Conservation (phyloP, 2,113 vertebrate genomes). For the Hippocampus zosterae region DNA sequence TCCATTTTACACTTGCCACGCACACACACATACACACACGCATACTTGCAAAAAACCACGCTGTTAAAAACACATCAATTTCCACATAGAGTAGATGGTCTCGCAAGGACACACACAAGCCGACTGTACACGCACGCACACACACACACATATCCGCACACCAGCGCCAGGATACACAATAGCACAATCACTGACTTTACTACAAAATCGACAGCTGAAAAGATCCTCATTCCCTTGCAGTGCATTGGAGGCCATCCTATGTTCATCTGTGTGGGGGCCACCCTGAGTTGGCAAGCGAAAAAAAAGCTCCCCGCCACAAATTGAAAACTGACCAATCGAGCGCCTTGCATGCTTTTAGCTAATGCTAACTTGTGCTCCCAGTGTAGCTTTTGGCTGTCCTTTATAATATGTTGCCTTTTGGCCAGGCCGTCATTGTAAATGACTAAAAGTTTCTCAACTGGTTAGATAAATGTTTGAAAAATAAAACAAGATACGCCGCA, state of each 20-base stretch:
- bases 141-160: neutral
- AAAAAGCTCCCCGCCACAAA: no score
- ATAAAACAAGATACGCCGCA: no score
- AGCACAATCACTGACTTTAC: neutral
- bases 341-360: no score
- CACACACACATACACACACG: neutral
- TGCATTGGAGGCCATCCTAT: neutral
- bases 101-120: conserved; percentile 1
- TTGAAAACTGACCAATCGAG: no score
- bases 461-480: no score
- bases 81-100: conserved; percentile 5
- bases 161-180: neutral
- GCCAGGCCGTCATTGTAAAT: no score
- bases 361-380: no score
- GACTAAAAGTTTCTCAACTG: no score
- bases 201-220: neutral
- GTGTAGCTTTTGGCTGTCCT: no score
- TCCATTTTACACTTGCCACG: conserved; percentile 32
- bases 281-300: no score
- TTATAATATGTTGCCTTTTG: no score
- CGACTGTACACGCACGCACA: neutral
- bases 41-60: conserved; percentile 1
- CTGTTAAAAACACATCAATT: conserved; percentile 9
- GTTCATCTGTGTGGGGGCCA: neutral
- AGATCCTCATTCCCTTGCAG: neutral